A percentile compares a stretch with the other conserved stretches of the same genome.
Conservation (phyloP, 2,113 vertebrate species). For the Alces alces region DNA sequence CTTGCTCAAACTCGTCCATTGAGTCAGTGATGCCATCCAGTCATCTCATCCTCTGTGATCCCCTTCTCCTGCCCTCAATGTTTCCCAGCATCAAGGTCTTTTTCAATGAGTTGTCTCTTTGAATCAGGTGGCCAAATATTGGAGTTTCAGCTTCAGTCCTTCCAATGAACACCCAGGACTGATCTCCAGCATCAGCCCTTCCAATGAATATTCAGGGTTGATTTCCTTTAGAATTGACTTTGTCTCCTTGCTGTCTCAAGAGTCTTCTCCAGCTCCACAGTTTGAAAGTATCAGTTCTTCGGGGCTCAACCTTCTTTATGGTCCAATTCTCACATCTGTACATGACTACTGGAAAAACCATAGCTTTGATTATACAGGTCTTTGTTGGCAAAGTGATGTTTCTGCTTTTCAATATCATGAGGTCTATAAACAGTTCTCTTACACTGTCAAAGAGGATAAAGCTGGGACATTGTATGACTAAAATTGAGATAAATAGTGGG, state of each 20-base stretch:
- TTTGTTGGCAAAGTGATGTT: not conserved
- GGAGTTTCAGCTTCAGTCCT: not conserved
- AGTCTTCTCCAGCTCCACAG: not conserved
- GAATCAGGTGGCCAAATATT: fast-evolving
- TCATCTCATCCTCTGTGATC: not conserved
- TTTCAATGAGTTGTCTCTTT: not conserved
- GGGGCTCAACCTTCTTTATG: not conserved
- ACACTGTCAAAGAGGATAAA: not conserved
- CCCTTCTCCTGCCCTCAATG: not conserved
- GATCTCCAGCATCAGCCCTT: not conserved
- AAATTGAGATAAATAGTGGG: not conserved
- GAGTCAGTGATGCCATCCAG: not conserved
- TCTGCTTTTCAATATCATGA: not conserved
- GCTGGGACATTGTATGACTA: not conserved
- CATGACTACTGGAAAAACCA: not conserved
- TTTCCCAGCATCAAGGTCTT: not conserved
- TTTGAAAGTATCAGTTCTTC: not conserved
- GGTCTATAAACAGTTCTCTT: not conserved
- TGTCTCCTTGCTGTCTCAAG: not conserved
- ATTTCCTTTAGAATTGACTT: not conserved
- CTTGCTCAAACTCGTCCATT: not conserved
- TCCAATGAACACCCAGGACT: not conserved
- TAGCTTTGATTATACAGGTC: not conserved
- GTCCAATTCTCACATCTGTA: not conserved
- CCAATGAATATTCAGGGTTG: not conserved